Conservation (phyloP, 1,140 invertebrate species). For the Dysdera silvatica region DNA sequence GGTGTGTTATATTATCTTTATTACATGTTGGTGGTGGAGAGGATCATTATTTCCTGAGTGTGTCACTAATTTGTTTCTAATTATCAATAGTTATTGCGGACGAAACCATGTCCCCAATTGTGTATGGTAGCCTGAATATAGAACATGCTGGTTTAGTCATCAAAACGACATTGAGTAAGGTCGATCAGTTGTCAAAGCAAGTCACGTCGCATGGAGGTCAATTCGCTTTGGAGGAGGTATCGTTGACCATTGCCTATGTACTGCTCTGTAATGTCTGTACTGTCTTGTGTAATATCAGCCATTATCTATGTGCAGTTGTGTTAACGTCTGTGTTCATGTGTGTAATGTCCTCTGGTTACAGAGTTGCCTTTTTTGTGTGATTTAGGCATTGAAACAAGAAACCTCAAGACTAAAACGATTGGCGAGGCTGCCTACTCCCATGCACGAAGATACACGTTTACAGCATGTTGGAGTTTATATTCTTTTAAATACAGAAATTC, state of each 20-base stretch:
- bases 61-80: not conserved
- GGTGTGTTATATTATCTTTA: not conserved
- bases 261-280: too few relatives aligned
- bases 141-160: conserved; percentile 11
- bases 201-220: not conserved
- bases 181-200: not conserved
- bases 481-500: not conserved
- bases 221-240: conserved; percentile 4
- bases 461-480: conserved; percentile 25
- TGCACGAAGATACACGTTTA: conserved; percentile 10
- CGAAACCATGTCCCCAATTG: not conserved
- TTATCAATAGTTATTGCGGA: not conserved
- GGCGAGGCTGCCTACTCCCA: not conserved
- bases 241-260: too few relatives aligned
- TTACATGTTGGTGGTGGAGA: too few relatives aligned
- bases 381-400: conserved; percentile 11
- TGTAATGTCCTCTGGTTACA: too few relatives aligned
- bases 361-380: too few relatives aligned
- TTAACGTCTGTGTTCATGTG: too few relatives aligned
- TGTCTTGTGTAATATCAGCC: too few relatives aligned
- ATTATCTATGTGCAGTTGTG: too few relatives aligned
- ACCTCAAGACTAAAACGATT: not conserved
- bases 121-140: not conserved
- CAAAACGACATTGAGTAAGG: not conserved
- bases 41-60: not conserved